Base-by-base conservation (phyloP, 2,888 invertebrate species). In the Lepidocyrtoides sp. region DNA sequence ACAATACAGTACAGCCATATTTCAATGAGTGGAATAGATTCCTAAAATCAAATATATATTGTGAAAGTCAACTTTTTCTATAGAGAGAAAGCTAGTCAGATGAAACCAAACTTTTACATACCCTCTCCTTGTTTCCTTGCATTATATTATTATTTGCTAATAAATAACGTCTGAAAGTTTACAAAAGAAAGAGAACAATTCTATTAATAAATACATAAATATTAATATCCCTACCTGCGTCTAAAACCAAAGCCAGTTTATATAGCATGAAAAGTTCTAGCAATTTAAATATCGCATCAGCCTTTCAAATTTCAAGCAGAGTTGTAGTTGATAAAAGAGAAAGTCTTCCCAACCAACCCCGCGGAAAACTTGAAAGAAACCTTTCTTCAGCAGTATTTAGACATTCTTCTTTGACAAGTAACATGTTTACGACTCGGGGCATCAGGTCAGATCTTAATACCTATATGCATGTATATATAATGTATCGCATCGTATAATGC, bases 331-430 rank as follows among this genome's bases (percentile, higher is more conserved):
- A 72, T 17, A 23, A 0, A 72, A 41, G 20, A 36, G 20, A 12
- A 72, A 41, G 36, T 41, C 63, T 2, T 29, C 29, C 0, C 14
- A n/a, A 26, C 26, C 0, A n/a, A 69, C 63, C 29, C 12, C 10
- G 44, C 20, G 12, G 44, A 41, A 44, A 3, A n/a, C 3, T 4
- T 14, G 12, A 48, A 36, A 17, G 20, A 72, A 66, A 5, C 17
- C 36, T 69, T 69, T 36, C 36, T 36, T 69, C 17, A n/a, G 66
- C 36, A 36, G 36, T 36, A 4, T 2, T 7, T 36, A 4, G n/a
- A 69, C 36, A n/a, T n/a, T 69, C 36, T 69, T 41, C 14, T 66
- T 72, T 85, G 84, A 85, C 84, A 85, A 72, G 72, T 85, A 51
- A 57, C 84, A 85, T 72, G 72, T 60, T 85, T 85, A 85, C 29